Evolutionary conservation across 2,113 vertebrate genomes (phyloP).

Genomic region (Hipposideros armiger): DNA sequence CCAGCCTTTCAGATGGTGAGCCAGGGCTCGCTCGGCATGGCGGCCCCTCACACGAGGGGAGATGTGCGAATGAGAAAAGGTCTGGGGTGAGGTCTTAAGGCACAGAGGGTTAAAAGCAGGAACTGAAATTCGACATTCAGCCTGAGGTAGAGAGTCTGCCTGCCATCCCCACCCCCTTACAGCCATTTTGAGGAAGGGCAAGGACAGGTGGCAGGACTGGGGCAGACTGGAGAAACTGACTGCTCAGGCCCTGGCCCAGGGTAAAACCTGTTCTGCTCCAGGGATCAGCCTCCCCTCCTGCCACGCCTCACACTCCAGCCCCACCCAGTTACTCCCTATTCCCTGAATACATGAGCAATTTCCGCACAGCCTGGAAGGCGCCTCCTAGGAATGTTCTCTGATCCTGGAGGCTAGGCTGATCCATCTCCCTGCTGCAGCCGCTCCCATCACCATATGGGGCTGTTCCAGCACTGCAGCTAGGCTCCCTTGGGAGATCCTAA

Average conservation of each 20-base stretch:
- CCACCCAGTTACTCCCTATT: constrained; percentile 73
- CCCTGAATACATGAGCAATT: constrained; percentile 66
- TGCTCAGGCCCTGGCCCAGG: background rate
- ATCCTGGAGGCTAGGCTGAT: constrained; percentile 58
- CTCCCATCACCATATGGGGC: background rate
- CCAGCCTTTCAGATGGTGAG: background rate
- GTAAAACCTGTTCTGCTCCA: constrained; percentile 15
- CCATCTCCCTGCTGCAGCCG: background rate
- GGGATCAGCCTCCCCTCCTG: constrained; percentile 2
- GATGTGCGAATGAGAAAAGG: background rate
- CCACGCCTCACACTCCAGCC: constrained; percentile 46
- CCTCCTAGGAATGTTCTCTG: constrained; percentile 78
- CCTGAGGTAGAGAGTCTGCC: background rate
- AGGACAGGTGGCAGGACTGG: background rate
- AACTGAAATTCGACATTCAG: background rate
- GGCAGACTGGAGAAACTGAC: background rate
- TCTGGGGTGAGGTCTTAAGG: background rate
- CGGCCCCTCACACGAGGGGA: too few species aligned
- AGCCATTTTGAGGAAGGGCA: background rate
- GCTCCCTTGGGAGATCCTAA: background rate
- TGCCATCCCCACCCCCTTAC: background rate
- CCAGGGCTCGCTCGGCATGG: fast-evolving
- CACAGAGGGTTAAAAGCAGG: background rate
- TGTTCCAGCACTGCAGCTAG: background rate
- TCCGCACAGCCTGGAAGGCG: constrained; percentile 74